Percentiles rank a stretch among this genome's conserved stretches.
phyloP scores from a whole-genome alignment of 2,888 invertebrate genomes.

The Mesorhabditis spiculigera region DNA sequence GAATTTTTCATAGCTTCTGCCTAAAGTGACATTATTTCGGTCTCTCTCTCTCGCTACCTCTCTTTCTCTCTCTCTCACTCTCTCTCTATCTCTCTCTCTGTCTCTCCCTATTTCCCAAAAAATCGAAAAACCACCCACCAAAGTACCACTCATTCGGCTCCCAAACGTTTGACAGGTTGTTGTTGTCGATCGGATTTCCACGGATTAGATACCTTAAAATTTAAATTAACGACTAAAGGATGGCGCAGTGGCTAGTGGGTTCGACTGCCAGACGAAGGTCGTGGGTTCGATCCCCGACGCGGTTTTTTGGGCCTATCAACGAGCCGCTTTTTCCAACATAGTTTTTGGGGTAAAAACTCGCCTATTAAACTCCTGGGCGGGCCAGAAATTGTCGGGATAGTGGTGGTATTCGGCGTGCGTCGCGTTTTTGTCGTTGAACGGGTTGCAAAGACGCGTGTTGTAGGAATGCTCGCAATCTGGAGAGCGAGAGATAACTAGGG shows the following conservation, averaged over 20 bases:
- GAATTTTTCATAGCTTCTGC: slow-evolving; percentile 17
- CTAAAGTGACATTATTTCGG: background rate
- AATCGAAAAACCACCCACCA: slow-evolving; percentile 15
- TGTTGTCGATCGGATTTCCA: slow-evolving; percentile 11
- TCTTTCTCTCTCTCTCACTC: no score
- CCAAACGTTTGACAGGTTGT: slow-evolving; percentile 25
- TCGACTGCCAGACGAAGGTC: no score
- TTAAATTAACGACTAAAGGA: background rate
- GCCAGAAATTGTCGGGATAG: slow-evolving; percentile 43
- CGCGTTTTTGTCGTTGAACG: slow-evolving; percentile 21
- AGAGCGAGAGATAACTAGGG: background rate
- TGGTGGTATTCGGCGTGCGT: slow-evolving; percentile 14
- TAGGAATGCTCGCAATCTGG: slow-evolving; percentile 14
- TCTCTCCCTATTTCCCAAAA: background rate
- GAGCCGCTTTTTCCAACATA: no score
- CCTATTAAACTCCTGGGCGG: slow-evolving; percentile 44
- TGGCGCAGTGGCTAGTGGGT: background rate
- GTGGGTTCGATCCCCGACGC: background rate
- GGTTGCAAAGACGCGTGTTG: slow-evolving; percentile 16
- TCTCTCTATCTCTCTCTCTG: background rate
- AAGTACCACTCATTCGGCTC: slow-evolving; percentile 40
- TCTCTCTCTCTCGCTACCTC: no score
- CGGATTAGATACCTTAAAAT: slow-evolving; percentile 27
- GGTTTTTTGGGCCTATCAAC: background rate
- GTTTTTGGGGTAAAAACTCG: background rate